Base-by-base conservation (phyloP, 2,888 invertebrate species). In the Coleophora flavipennella region DNA sequence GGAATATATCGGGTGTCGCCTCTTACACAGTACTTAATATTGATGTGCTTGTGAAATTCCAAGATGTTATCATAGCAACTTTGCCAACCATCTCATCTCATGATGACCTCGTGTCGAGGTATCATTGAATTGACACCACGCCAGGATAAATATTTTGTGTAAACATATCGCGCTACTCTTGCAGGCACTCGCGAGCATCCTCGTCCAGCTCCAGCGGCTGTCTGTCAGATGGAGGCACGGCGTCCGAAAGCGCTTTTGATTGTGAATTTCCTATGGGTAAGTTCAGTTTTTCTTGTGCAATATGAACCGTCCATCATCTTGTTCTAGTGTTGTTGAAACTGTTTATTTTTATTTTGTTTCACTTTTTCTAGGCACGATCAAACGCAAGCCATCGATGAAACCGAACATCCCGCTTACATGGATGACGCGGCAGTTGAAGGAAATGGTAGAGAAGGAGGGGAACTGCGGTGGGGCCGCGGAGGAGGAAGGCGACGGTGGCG, bases 321-420 rank as follows among this genome's bases (percentile, higher is more conserved):
- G 9, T 27, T 27, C 10, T 27, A 27, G 8, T 10, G 1, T 27
- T 27, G 28, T 8, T 9, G 1, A 9, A 27, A 27, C 10, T 27
- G 28, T 9, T 8, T 27, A 8, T 9, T 6, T 29, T 4, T 29
- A 29, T 9, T 33, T 12, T 8, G 34, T 9, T 3, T 20, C 8
- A 10, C 1, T 8, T 20, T 34, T 51, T 60, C 0, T 55, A 75
- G 93, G 93, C 27, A 96, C 96, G 27, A 96, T 96, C 44, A 96
- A 96, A 67, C 88, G 96, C 34, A 96, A 96, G 67, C 96, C 96
- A 0, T 94, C 94, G 12, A 93, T 94, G 91, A 94, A 94, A 68
- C 95, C 96, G 7, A 95, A 95, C 73, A 88, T 96, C 36, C 96
- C 96, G 0, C 70, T 96, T 47, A 96, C 96, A 2, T 93, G 93